Percentiles rank a stretch among this genome's conserved stretches.
phyloP scores from a whole-genome alignment of 2,113 vertebrate species.

The Machaerirhynchus nigripectus region DNA sequence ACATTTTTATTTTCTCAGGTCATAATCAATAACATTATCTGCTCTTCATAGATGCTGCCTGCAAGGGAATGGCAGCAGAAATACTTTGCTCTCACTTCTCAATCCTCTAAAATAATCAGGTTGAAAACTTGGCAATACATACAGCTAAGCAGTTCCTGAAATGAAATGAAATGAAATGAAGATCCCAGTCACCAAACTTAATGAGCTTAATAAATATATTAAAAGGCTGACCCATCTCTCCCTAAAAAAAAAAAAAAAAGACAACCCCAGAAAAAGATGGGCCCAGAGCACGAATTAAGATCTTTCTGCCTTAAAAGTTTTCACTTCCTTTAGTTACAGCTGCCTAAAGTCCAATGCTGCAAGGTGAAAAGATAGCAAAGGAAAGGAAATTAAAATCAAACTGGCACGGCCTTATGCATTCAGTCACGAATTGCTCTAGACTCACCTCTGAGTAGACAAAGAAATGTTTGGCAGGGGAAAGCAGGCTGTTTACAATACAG shows the following conservation, averaged over 20 bases:
- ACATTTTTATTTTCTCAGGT: background rate
- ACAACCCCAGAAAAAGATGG: background rate
- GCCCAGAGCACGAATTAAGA: background rate
- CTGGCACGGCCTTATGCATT: background rate
- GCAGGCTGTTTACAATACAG: slow-evolving; percentile 51
- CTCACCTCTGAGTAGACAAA: slow-evolving; percentile 48
- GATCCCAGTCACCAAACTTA: background rate
- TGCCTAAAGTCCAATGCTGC: background rate
- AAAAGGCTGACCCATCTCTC: background rate
- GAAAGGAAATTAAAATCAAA: background rate
- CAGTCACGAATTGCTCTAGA: slow-evolving; percentile 44
- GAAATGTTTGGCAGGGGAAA: slow-evolving; percentile 29
- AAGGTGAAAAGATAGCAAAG: background rate
- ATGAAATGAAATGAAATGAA: background rate
- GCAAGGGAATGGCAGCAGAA: background rate
- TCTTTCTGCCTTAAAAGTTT: background rate
- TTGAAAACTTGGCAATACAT: background rate
- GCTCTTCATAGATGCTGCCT: background rate
- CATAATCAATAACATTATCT: background rate
- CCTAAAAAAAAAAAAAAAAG: background rate
- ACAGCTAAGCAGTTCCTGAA: background rate
- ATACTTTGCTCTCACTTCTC: background rate
- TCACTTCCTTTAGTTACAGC: background rate
- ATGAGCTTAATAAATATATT: background rate
- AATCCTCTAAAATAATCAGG: background rate